A percentile compares a stretch with the other conserved stretches of the same genome.
Conservation (phyloP, 35 echinoderm and acorn worm species). For the Lytechinus variegatus region DNA sequence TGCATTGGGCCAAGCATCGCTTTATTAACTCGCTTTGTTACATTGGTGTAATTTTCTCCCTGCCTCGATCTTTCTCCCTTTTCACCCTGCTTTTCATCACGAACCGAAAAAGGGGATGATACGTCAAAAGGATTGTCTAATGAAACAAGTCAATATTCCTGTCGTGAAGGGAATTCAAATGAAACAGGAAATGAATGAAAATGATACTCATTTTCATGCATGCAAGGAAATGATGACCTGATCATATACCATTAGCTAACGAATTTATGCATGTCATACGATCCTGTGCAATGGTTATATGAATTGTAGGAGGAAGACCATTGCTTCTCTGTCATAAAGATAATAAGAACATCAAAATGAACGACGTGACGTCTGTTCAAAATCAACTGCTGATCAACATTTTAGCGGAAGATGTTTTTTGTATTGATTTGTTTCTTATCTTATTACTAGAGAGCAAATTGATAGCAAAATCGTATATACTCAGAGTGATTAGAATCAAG, state of each 20-base stretch:
- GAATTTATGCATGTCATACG: not conserved
- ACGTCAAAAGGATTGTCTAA: not conserved
- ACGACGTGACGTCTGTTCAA: not conserved
- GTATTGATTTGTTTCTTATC: too few species aligned
- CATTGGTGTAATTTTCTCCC: not conserved
- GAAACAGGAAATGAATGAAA: not conserved
- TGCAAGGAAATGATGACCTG: not conserved
- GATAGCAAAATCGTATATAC: too few species aligned
- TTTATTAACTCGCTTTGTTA: not conserved
- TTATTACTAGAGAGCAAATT: too few species aligned
- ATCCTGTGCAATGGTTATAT: too few species aligned
- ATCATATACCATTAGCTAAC: slow-evolving; percentile 19
- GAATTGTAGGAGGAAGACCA: too few species aligned
- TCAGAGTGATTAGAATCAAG: too few species aligned
- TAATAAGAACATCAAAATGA: too few species aligned
- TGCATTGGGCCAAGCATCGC: not conserved
- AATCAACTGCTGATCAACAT: not conserved
- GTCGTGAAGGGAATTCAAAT: not conserved
- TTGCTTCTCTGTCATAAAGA: too few species aligned
- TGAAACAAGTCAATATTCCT: not conserved
- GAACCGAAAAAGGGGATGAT: not conserved
- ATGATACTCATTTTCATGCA: not conserved
- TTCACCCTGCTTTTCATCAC: not conserved
- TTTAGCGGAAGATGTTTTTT: not conserved
- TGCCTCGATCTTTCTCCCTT: not conserved